A percentile compares a stretch with the other conserved stretches of the same genome.
Conservation (phyloP, 1,140 invertebrate species). For the Penaeus japonicus region DNA sequence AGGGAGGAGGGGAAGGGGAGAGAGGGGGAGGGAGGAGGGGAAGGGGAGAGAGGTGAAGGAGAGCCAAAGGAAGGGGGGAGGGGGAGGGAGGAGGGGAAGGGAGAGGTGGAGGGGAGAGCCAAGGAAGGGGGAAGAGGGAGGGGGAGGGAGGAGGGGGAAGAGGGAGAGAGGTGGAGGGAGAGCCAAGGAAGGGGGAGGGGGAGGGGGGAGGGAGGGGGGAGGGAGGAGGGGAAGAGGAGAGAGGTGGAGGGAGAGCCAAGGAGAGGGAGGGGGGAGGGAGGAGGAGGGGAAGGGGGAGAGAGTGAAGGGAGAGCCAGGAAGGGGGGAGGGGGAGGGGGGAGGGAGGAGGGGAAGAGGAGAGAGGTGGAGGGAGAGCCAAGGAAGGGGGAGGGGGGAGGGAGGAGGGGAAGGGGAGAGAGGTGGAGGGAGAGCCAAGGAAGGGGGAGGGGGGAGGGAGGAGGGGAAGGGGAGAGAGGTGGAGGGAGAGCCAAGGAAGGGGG, state of each 20-base stretch:
- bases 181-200: no score
- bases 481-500: no score
- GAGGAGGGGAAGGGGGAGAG: constrained; percentile 18
- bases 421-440: no score
- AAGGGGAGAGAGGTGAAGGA: not conserved
- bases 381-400: no score
- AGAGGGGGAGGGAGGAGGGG: not conserved
- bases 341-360: not conserved
- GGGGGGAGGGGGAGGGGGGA: constrained; percentile 4
- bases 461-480: no score
- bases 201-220: not conserved
- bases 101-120: not conserved
- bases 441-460: no score
- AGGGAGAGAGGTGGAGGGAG: not conserved
- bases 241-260: not conserved
- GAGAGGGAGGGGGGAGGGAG: not conserved
- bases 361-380: not conserved
- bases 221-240: not conserved
- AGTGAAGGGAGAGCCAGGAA: no score
- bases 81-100: not conserved
- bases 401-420: no score
- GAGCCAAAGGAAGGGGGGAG: no score
- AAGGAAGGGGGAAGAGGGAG: not conserved
- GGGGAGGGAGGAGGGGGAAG: not conserved
- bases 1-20: not conserved